Base-by-base conservation (phyloP, 1,140 invertebrate genomes). In the Heterodera schachtii region DNA sequence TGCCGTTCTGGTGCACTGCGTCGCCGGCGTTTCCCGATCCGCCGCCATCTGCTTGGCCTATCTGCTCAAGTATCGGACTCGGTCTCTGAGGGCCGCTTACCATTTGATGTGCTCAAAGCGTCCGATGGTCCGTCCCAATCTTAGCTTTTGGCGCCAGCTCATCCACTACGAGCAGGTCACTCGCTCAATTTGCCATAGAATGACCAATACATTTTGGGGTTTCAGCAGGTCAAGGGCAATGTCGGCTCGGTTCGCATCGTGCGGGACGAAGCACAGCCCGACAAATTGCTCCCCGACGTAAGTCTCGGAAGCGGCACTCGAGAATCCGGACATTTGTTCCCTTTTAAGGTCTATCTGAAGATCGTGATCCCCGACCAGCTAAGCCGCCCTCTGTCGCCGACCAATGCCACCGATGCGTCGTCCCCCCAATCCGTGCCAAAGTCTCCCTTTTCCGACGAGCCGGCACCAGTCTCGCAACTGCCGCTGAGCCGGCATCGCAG, bases 121-220 rank as follows among this genome's bases (percentile, higher is more conserved):
- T 79, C 93, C 94, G 2, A 93, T 95, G 90, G 94, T 96, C 77
- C 93, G 94, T 84, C 95, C 95, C 1, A 97, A 97, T 90, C 93
- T 93, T 9, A 94, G 94, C 6, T 97, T 97, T 92, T 95, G 96
- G 92, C 92, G 93, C 70, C 95, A 97, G 89, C 91, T 97, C 9
- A 91, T 93, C 47, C 91, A 92, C 92, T 97, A 85, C 85, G 95
- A 97, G 90, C 92, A 93, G 82, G 85, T 86, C 52, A 75, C n/a
- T n/a, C n/a, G 52, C 11, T 60, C 3, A 76, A 41, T 69, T 41
- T 69, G 52, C 6, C 21, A 19, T 69, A 19, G 43, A 41, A 21
- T 74, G 60, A 76, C 16, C 8, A 16, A 71, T n/a, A 41, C 2
- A 73, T 78, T 43, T 78, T 75, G 4, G 49, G 43, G 75, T 83